These are phyloP conservation scores for Pterocles gutturalis DNA, from an alignment of 2,113 vertebrate genomes.

Conservation along the genomic window DNA sequence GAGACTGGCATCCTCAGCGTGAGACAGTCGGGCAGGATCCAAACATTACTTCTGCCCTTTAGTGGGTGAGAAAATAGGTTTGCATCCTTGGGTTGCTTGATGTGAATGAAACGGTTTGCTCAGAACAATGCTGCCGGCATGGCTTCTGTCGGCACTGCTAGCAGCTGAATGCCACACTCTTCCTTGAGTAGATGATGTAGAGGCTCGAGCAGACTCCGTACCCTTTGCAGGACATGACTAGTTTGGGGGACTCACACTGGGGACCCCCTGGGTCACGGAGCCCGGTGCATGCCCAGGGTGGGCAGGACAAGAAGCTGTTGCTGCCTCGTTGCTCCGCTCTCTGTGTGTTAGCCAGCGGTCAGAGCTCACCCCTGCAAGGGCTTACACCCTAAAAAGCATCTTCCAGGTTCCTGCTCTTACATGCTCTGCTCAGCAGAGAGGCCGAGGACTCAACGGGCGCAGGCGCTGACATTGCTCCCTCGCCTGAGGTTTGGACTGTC, in stretches of 20 bases:
- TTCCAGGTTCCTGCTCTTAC: not conserved
- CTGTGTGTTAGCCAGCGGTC: not conserved
- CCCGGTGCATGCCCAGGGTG: not conserved
- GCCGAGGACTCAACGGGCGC: not conserved
- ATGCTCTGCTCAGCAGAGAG: not conserved
- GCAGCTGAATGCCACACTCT: not conserved
- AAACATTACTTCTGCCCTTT: not conserved
- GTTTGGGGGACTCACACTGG: not conserved
- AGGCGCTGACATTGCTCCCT: not conserved
- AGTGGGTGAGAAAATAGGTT: not conserved
- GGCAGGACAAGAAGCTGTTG: not conserved
- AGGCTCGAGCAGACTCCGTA: not conserved
- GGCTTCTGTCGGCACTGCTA: not conserved
- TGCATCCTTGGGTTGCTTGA: not conserved
- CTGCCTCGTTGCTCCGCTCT: not conserved
- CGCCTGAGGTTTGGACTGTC: not conserved
- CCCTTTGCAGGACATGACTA: not conserved
- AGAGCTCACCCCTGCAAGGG: not conserved
- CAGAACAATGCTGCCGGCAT: rapidly evolving
- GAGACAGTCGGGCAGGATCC: not conserved
- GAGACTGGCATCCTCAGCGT: not conserved
- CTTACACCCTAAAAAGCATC: not conserved
- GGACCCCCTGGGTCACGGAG: not conserved
- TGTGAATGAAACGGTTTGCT: not conserved
- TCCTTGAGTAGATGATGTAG: not conserved